These are phyloP conservation scores for Papilio polyxenes DNA, from an alignment of 1,140 invertebrate species.

Conservation along the genomic window DNA sequence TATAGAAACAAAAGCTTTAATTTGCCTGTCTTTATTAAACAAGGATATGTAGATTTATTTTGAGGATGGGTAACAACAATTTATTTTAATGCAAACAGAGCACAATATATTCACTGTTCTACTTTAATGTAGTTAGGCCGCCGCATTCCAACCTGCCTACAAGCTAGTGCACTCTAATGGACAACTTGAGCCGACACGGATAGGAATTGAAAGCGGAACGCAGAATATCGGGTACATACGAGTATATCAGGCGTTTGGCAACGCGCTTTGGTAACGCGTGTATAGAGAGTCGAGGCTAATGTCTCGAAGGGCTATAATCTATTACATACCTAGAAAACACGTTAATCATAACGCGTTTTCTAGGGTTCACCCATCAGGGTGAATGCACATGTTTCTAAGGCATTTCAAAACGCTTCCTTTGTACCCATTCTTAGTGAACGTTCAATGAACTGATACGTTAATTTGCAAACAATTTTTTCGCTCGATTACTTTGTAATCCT, in stretches of 20 bases:
- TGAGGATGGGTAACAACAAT: background rate
- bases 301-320: background rate
- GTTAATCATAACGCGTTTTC: no score
- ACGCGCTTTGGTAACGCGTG: no score
- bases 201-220: constrained; percentile 31
- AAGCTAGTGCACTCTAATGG: constrained; percentile 54
- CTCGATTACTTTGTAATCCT: background rate
- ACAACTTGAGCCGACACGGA: constrained; percentile 33
- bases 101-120: background rate
- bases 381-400: no score
- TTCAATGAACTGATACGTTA: constrained; percentile 28
- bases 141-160: constrained; percentile 49
- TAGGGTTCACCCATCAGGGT: no score
- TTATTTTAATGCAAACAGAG: background rate
- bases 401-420: no score
- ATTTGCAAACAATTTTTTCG: background rate
- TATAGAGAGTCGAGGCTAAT: no score
- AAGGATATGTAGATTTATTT: constrained; percentile 12
- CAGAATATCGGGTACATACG: constrained; percentile 24
- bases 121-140: constrained; percentile 45
- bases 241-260: background rate
- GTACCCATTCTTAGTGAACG: constrained; percentile 29
- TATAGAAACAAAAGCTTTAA: background rate
- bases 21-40: background rate
- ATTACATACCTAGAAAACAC: background rate